Percentiles rank a stretch among this genome's conserved stretches.
Evolutionary conservation across 2,888 invertebrate species (phyloP).

Genomic region (Mylabris sibirica): DNA sequence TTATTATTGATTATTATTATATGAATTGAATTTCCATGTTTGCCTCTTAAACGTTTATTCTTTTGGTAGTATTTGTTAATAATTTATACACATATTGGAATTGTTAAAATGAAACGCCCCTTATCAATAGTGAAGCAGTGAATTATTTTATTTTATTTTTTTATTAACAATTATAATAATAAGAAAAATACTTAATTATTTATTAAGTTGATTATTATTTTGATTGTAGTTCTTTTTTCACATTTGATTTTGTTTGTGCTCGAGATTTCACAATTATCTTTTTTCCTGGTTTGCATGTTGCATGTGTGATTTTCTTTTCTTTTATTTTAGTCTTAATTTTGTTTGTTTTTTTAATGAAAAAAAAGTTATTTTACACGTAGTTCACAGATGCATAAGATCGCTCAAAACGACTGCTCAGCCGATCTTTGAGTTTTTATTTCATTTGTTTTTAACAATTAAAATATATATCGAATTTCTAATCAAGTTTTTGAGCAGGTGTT

Average conservation of each 20-base stretch:
- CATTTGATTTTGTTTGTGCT: constrained; percentile 38
- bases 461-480: constrained; percentile 23
- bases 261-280: constrained; percentile 34
- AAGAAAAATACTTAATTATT: constrained; percentile 38
- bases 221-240: constrained; percentile 34
- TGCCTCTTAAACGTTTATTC: constrained; percentile 30
- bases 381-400: constrained; percentile 62
- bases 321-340: constrained; percentile 42
- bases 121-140: constrained; percentile 50
- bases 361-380: constrained; percentile 50
- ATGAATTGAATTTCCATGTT: constrained; percentile 16
- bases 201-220: constrained; percentile 33
- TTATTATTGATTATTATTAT: not conserved
- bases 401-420: constrained; percentile 61
- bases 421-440: constrained; percentile 39
- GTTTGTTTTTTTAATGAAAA: not conserved
- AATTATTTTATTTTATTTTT: constrained; percentile 30
- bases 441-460: constrained; percentile 37
- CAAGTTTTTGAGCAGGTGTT: constrained; percentile 30
- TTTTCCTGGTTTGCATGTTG: constrained; percentile 53
- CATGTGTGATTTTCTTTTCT: constrained; percentile 54
- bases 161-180: constrained; percentile 17
- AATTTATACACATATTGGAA: not conserved
- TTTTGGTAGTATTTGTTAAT: constrained; percentile 25
- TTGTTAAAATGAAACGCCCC: constrained; percentile 24